Evolutionary conservation across 2,113 vertebrate genomes (phyloP).

Genomic region (Fulica atra): DNA sequence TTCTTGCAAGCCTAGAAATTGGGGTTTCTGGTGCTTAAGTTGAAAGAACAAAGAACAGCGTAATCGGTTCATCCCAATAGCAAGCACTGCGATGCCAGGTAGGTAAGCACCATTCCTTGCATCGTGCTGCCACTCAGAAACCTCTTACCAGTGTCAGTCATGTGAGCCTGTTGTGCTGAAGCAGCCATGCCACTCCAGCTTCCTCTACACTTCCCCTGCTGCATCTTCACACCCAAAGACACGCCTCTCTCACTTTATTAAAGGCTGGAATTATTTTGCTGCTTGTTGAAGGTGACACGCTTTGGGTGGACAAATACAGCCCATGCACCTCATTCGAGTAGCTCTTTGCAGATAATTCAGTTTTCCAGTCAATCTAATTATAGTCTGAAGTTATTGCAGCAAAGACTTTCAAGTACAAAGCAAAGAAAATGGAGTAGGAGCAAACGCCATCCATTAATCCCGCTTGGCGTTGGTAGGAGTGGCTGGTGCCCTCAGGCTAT

Average conservation of each 20-base stretch:
- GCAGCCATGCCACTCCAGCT: neutral
- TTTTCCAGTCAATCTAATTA: constrained; percentile 64
- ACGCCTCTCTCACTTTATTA: neutral
- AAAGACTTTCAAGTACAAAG: constrained; percentile 64
- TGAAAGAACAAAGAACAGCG: neutral
- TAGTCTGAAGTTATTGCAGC: constrained; percentile 34
- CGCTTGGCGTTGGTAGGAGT: neutral
- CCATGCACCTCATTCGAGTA: neutral
- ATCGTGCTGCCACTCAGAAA: neutral
- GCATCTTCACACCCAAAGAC: neutral
- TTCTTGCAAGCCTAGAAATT: neutral
- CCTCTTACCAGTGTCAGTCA: neutral
- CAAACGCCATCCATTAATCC: neutral
- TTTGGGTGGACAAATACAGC: constrained; percentile 39
- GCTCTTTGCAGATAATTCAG: constrained; percentile 47
- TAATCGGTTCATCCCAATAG: neutral
- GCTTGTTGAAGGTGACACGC: constrained; percentile 33
- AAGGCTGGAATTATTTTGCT: neutral
- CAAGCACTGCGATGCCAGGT: neutral
- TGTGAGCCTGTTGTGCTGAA: neutral
- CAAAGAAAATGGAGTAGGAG: constrained; percentile 1
- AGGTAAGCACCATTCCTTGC: neutral
- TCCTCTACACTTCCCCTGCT: neutral
- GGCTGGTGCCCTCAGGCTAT: neutral
- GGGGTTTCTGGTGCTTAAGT: neutral